These are phyloP conservation scores for Eupithecia vulgata DNA, from an alignment of 2,888 invertebrate species.

Conservation along the genomic window DNA sequence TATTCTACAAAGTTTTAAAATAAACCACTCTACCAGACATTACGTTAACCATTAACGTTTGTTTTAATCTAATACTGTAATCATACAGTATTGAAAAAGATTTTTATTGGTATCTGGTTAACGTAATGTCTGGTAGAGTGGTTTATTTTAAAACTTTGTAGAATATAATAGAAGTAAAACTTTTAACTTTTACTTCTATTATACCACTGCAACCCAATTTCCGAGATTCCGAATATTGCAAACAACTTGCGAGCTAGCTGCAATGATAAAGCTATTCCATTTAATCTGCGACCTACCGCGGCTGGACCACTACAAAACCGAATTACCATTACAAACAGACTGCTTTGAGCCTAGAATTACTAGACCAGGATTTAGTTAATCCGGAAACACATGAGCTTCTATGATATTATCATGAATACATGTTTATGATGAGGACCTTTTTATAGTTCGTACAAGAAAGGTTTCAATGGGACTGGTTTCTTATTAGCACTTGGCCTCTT, in stretches of 20 bases:
- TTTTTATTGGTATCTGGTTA: no score
- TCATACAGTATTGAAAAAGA: no score
- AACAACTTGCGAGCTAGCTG: background rate
- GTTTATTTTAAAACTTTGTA: background rate
- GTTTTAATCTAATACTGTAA: no score
- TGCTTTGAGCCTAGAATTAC: constrained; percentile 33
- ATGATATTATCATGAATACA: background rate
- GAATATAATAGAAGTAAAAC: background rate
- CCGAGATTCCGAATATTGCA: background rate
- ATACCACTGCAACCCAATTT: background rate
- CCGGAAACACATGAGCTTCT: constrained; percentile 10
- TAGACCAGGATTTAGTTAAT: constrained; percentile 22
- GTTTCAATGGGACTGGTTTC: background rate
- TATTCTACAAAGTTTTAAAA: background rate
- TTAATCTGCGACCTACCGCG: constrained; percentile 14
- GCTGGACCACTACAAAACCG: constrained; percentile 35
- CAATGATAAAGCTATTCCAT: constrained; percentile 9
- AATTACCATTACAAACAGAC: constrained; percentile 39
- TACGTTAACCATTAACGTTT: no score
- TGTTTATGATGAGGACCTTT: background rate
- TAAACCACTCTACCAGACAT: background rate
- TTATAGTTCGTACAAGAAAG: background rate
- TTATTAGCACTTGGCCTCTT: background rate
- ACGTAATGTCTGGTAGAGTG: background rate
- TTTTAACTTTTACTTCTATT: no score